Evolutionary conservation across 1,140 invertebrate genomes (phyloP).

Genomic region (Microplitis mediator): DNA sequence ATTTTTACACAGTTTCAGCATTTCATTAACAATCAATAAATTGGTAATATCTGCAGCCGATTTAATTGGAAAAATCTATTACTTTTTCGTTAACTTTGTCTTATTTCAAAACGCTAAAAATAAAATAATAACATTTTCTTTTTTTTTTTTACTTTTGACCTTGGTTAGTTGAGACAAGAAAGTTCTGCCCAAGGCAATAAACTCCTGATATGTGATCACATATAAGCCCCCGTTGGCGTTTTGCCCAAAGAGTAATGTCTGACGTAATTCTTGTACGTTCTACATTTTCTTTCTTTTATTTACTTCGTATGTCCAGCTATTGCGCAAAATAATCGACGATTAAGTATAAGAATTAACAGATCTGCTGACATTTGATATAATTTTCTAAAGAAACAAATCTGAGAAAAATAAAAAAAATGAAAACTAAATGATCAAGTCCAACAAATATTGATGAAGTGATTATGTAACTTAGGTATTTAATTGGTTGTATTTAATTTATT

Average conservation of each 20-base stretch:
- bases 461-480: too few species aligned
- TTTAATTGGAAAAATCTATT: too few species aligned
- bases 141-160: background rate
- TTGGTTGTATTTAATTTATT: too few species aligned
- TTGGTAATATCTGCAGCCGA: too few species aligned
- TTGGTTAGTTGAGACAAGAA: slow-evolving; percentile 16
- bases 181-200: slow-evolving; percentile 26
- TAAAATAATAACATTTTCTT: background rate
- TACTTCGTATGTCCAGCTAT: background rate
- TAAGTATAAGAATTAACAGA: background rate
- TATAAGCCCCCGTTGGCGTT: background rate
- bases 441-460: too few species aligned
- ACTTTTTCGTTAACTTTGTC: background rate
- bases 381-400: background rate
- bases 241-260: background rate
- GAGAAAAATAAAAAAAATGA: too few species aligned
- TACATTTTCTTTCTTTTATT: background rate
- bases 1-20: too few species aligned
- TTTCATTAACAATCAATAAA: too few species aligned
- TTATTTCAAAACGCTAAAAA: background rate
- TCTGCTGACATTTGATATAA: background rate
- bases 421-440: too few species aligned
- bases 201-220: background rate
- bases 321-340: background rate
- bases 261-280: background rate